A percentile compares a stretch with the other conserved stretches of the same genome.
These are phyloP conservation scores for Distichodus sexfasciatus DNA, from an alignment of 2,797 vertebrate genomes.

Conservation along the genomic window DNA sequence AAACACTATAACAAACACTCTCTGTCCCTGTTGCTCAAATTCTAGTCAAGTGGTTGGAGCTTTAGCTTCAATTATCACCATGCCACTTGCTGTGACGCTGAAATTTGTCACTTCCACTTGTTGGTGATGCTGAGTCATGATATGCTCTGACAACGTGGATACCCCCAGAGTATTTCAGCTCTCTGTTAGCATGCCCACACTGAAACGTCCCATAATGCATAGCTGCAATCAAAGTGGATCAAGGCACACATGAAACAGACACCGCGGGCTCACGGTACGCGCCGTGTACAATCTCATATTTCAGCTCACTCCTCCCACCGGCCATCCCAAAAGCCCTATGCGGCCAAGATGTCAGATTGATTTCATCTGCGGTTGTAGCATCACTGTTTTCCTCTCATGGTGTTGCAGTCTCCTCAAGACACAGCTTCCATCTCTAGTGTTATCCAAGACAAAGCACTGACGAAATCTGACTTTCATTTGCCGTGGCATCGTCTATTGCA, in stretches of 20 bases:
- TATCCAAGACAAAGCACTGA: constrained; percentile 40
- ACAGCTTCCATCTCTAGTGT: constrained; percentile 34
- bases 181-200: not conserved
- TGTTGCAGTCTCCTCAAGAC: constrained; percentile 44
- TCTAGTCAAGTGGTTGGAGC: constrained; percentile 20
- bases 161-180: constrained; percentile 26
- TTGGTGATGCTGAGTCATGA: constrained; percentile 50
- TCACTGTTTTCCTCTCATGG: constrained; percentile 43
- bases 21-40: constrained; percentile 5
- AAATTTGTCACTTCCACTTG: constrained; percentile 40
- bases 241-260: constrained; percentile 8
- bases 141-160: constrained; percentile 56
- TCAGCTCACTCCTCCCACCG: constrained; percentile 52
- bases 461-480: constrained; percentile 49
- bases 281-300: constrained; percentile 3
- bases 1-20: not conserved
- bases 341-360: constrained; percentile 57
- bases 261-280: not conserved
- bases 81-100: constrained; percentile 13
- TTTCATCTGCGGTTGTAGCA: constrained; percentile 51
- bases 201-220: not conserved
- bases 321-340: constrained; percentile 55
- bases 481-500: constrained; percentile 42
- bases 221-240: constrained; percentile 9
- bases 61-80: constrained; percentile 31